phyloP scores from a whole-genome alignment of 2,797 vertebrate species.

The Sylvilagus floridanus region DNA sequence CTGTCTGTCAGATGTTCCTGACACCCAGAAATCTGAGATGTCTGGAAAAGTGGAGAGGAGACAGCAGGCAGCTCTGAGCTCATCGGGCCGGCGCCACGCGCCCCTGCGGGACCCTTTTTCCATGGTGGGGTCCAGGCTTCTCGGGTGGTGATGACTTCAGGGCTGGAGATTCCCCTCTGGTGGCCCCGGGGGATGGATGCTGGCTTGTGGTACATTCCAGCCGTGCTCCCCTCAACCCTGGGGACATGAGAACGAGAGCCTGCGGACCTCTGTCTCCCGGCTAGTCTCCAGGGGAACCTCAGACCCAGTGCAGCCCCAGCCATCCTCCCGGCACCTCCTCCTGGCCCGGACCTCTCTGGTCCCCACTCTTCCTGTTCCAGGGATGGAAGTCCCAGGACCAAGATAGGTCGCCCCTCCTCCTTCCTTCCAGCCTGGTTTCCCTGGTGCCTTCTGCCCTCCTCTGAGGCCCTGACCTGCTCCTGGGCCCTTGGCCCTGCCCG shows the following conservation, averaged over 20 bases:
- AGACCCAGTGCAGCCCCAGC: slow-evolving; percentile 15
- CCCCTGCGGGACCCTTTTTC: slow-evolving; percentile 83
- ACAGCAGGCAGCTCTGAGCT: slow-evolving; percentile 70
- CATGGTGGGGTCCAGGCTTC: slow-evolving; percentile 76
- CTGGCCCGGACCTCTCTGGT: slow-evolving; percentile 65
- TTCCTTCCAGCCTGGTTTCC: background rate
- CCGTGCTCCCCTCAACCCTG: slow-evolving; percentile 64
- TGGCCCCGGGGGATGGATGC: slow-evolving; percentile 69
- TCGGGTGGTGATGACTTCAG: slow-evolving; percentile 78
- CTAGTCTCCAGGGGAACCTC: slow-evolving; percentile 74
- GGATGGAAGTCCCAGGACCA: slow-evolving; percentile 41
- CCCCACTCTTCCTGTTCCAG: slow-evolving; percentile 64
- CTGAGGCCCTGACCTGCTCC: background rate
- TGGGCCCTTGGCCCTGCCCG: background rate
- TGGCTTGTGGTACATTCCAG: slow-evolving; percentile 80
- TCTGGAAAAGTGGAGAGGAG: slow-evolving; percentile 74
- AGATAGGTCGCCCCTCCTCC: background rate
- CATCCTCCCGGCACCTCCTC: slow-evolving; percentile 26
- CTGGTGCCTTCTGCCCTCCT: background rate
- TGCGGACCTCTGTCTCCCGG: slow-evolving; percentile 66
- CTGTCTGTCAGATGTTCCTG: slow-evolving; percentile 54
- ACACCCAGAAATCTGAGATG: slow-evolving; percentile 80
- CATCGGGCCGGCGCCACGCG: slow-evolving; percentile 73
- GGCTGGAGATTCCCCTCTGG: slow-evolving; percentile 79
- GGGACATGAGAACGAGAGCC: slow-evolving; percentile 77